Evolutionary conservation across 1,140 invertebrate species (phyloP).

Genomic region (Agraylea sexmaculata): DNA sequence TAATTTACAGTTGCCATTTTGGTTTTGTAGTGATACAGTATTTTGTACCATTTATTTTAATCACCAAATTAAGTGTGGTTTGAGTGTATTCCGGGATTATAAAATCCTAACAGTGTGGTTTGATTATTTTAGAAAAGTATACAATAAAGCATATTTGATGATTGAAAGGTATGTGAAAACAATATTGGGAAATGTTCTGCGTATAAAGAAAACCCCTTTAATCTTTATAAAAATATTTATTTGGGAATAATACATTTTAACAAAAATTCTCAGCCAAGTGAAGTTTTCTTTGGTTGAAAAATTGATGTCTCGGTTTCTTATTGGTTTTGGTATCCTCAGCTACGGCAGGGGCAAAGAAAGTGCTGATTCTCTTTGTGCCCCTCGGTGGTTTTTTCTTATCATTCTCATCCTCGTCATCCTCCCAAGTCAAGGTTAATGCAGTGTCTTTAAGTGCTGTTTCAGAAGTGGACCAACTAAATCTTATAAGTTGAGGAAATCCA

Average conservation of each 20-base stretch:
- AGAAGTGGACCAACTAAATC: conserved; percentile 97
- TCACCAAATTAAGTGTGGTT: too few relatives aligned
- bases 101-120: too few relatives aligned
- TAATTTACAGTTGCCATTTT: too few relatives aligned
- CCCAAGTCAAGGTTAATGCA: conserved; percentile 52
- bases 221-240: too few relatives aligned
- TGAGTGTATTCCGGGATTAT: too few relatives aligned
- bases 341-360: conserved; percentile 41
- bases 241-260: conserved; percentile 13
- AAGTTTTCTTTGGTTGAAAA: conserved; percentile 45
- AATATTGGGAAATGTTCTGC: too few relatives aligned
- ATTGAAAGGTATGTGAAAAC: too few relatives aligned
- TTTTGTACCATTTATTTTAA: too few relatives aligned
- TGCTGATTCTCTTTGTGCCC: conserved; percentile 41
- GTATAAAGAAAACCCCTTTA: too few relatives aligned
- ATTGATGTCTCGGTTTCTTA: conserved; percentile 41
- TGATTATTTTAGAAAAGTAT: too few relatives aligned
- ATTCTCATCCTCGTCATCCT: conserved; percentile 53
- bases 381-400: conserved; percentile 29
- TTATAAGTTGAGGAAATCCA: conserved; percentile 89
- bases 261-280: conserved; percentile 31
- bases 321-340: conserved; percentile 30
- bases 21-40: too few relatives aligned
- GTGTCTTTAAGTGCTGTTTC: conserved; percentile 65
- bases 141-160: too few relatives aligned